Evolutionary conservation across 2,797 vertebrate species (phyloP).

Genomic region (Merluccius polli): DNA sequence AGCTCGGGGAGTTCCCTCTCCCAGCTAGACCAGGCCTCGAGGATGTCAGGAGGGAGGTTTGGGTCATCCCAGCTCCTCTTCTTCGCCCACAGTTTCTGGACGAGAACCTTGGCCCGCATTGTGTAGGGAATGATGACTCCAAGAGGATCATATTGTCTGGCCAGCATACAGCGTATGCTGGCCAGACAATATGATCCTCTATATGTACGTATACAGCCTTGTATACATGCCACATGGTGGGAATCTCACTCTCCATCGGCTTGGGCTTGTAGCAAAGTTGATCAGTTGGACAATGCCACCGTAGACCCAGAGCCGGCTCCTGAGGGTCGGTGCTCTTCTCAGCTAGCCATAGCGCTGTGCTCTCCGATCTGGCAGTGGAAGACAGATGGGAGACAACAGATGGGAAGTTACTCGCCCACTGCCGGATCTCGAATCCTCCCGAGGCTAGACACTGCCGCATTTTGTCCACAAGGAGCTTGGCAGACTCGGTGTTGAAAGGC

Average conservation of each 20-base stretch:
- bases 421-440: background rate
- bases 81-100: background rate
- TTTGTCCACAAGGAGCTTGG: no score
- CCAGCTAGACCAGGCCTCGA: no score
- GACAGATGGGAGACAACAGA: background rate
- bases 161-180: no score
- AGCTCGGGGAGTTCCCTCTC: no score
- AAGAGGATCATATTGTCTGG: conserved; percentile 18
- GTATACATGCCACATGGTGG: conserved; percentile 6
- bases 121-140: conserved; percentile 11
- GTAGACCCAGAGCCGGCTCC: background rate
- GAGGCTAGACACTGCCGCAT: no score
- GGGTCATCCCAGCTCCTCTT: conserved; percentile 9
- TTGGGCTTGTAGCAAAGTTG: background rate
- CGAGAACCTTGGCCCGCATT: conserved; percentile 2
- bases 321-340: background rate
- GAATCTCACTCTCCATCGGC: background rate
- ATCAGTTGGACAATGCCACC: background rate
- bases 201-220: no score
- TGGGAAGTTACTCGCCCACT: background rate
- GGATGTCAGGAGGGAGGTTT: conserved; percentile 8
- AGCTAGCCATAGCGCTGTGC: background rate
- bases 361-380: background rate
- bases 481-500: no score
- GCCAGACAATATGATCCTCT: no score